Base-by-base conservation (phyloP, 1,140 invertebrate species). In the Penaeus vannamei region DNA sequence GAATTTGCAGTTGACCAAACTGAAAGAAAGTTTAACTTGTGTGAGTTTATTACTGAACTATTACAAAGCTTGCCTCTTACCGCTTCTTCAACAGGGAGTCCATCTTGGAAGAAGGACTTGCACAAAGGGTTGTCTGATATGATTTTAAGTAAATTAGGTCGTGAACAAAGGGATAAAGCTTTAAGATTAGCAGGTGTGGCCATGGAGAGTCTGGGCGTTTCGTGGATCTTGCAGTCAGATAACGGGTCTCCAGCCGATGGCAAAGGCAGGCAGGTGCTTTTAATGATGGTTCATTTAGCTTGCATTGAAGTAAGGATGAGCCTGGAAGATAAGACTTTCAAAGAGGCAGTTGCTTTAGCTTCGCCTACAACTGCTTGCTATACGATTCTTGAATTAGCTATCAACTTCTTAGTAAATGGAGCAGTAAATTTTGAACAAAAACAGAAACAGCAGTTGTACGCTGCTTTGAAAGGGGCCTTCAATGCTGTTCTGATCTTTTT, bases 301-400 rank as follows among this genome's bases (percentile, higher is more conserved):
- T 97, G 97, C 81, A 97, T 99, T 92, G 98, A 98, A 94, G 95
- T 98, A 4, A 95, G 97, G 7, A 98, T 99, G 97, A 96, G 97
- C 92, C 93, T 98, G 69, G 97, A 99, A 92, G 96, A 97, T 90
- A 96, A 96, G 91, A 92, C 91, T 46, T 94, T 98, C 89, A 96
- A 97, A 92, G 94, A 96, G 92, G 95, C 97, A 14, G 95, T 96
- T 92, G 93, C 94, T 42, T 95, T 97, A 81, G 87, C 92, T 14
- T 92, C 92, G 46, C 93, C 98, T 26, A 94, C 98, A 2, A 96
- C 95, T 32, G 94, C 96, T 66, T 98, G 97, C 92, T 98, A 98
- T 91, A 94, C 95, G 77, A 95, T 98, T 61, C 93, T 98, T 61
- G 97, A 98, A 93, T 93, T 95, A 59, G 96, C 96, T 61, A 95